phyloP scores from a whole-genome alignment of 2,797 vertebrate species.

The Pelodytes ibericus region DNA sequence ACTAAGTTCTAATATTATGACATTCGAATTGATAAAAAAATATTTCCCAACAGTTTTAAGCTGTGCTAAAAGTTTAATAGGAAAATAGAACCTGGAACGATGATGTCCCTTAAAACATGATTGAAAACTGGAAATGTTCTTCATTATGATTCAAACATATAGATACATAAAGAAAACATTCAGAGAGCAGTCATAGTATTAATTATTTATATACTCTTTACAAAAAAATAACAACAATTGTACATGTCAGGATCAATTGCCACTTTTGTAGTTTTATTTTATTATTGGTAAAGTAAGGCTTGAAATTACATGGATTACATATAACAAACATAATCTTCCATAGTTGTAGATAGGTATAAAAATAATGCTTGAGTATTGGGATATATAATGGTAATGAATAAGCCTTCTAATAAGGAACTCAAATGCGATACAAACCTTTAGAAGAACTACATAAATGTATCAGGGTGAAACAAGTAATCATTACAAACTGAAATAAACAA shows the following conservation, averaged over 20 bases:
- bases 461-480: neutral
- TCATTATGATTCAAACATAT: neutral
- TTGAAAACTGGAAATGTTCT: neutral
- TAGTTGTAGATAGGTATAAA: neutral
- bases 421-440: neutral
- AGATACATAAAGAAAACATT: neutral
- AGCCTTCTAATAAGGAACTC: neutral
- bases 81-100: neutral
- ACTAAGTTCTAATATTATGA: too few species aligned
- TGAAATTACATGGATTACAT: neutral
- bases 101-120: neutral
- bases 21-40: too few species aligned
- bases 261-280: conserved; percentile 2
- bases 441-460: neutral
- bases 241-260: neutral
- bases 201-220: neutral
- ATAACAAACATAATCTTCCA: neutral
- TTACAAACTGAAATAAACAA: conserved; percentile 7
- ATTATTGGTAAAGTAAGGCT: neutral
- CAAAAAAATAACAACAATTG: neutral
- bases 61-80: neutral
- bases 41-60: too few species aligned
- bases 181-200: neutral
- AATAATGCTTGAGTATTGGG: neutral
- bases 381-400: conserved; percentile 2